Conservation (phyloP, 2,888 invertebrate species). For the Temnothorax unifasciatus region DNA sequence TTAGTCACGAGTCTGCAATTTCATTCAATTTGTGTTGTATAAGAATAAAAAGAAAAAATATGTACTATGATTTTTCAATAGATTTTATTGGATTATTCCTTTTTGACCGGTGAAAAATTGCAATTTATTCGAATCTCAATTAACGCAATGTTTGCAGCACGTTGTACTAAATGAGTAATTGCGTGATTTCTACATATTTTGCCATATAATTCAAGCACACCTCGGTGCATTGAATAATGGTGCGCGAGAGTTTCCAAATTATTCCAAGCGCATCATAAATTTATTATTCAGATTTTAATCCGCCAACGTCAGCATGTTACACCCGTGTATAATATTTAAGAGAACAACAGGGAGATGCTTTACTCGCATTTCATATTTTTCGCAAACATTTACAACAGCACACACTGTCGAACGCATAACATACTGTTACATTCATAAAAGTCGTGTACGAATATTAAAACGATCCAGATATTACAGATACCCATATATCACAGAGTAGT, state of each 20-base stretch:
- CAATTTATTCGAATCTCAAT: slow-evolving; percentile 2
- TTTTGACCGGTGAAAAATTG: background rate
- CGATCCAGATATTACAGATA: background rate
- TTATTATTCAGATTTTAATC: slow-evolving; percentile 47
- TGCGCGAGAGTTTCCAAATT: background rate
- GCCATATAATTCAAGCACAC: background rate
- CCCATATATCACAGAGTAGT: background rate
- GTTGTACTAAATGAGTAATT: slow-evolving; percentile 10
- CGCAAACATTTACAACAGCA: background rate
- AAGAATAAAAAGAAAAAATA: background rate
- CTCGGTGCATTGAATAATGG: slow-evolving; percentile 20
- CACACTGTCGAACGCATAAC: background rate
- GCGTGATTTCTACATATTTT: slow-evolving; percentile 28
- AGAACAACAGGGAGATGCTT: background rate
- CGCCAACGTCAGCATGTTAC: background rate
- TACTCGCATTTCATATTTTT: background rate
- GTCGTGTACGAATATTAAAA: slow-evolving; percentile 6
- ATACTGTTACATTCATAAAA: slow-evolving; percentile 11
- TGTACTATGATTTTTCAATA: background rate
- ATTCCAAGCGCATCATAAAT: slow-evolving; percentile 30
- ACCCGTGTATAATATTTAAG: background rate
- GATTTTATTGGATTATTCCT: background rate
- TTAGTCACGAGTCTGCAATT: background rate
- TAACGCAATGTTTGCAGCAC: background rate
- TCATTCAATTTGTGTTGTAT: background rate